Base-by-base conservation (phyloP, 2,797 vertebrate species). In the Fundulus diaphanus region DNA sequence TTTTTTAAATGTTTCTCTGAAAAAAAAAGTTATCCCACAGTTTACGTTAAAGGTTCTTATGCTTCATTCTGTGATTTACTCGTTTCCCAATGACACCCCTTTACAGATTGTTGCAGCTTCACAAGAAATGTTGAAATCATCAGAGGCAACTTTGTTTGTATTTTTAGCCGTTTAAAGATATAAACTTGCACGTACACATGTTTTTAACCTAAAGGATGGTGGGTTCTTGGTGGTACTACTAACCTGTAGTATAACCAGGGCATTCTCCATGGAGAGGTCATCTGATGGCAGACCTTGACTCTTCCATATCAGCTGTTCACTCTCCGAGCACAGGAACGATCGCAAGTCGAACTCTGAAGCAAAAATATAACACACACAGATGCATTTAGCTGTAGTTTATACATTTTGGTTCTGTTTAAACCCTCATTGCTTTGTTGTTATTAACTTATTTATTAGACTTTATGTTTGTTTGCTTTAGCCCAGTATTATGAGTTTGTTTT, bases 181-280 rank as follows among this genome's bases (percentile, higher is more conserved):
- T 63, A 12, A 35, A 24, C 8, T 0, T 40, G 8, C 9, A 40
- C 8, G 0, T 40, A 15, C 9, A 40, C 8, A 16, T 5, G 18
- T 52, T 56, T 44, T 71, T 70, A 54, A 54, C 33, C 16, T 4
- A 16, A 59, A 44, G 29, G 22, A 37, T 33, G 33, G 29, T 66
- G 24, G 22, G 7, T 1, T 18, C 4, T 72, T 69, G 52, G 52
- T 79, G n/a, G n/a, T n/a, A n/a, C n/a, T n/a, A n/a, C 87, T 77
- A 85, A 99, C 98, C 97, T 99, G 98, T 24, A 99, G 92, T 81
- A 99, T 97, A 82, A 99, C 97, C 78, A 99, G 93, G 46, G 98
- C 98, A 70, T 99, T 99, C 92, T 99, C 98, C 93, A 99, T 95
- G n/a, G 97, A 99, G 77, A 99, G 96, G 80, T 99, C 98, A 88